Percentiles rank a stretch among this genome's conserved stretches.
These are phyloP conservation scores for Hydra vulgaris DNA, from an alignment of 30 jellyfish, hydroid and myxozoan genomes.

Conservation along the genomic window DNA sequence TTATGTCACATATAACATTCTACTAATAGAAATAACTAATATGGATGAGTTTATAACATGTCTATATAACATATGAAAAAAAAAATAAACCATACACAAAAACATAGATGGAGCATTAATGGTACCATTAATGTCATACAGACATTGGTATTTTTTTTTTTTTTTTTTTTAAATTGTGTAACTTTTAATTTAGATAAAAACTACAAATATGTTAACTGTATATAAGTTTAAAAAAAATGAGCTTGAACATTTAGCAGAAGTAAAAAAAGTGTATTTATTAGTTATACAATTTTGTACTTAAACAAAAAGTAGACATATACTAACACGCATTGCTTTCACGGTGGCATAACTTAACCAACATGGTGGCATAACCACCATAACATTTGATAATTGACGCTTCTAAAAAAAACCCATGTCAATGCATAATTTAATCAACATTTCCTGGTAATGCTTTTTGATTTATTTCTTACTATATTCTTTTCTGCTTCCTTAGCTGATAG, in stretches of 20 bases:
- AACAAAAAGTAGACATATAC: neutral
- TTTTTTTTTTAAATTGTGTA: too few species aligned
- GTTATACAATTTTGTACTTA: too few species aligned
- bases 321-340: neutral
- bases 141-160: too few species aligned
- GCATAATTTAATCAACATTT: neutral
- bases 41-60: neutral
- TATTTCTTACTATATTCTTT: neutral
- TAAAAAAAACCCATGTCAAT: neutral
- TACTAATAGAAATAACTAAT: neutral
- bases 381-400: neutral
- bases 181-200: too few species aligned
- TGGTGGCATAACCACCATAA: neutral
- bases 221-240: too few species aligned
- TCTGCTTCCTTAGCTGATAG: neutral
- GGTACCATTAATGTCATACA: too few species aligned
- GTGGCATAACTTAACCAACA: neutral
- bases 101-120: too few species aligned
- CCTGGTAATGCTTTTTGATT: neutral
- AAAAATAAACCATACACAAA: too few species aligned
- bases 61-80: too few species aligned
- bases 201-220: too few species aligned
- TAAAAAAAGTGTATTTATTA: neutral
- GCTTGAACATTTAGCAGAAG: neutral
- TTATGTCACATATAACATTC: neutral